Conservation (phyloP, 2,113 vertebrate species). For the Suricata suricatta region DNA sequence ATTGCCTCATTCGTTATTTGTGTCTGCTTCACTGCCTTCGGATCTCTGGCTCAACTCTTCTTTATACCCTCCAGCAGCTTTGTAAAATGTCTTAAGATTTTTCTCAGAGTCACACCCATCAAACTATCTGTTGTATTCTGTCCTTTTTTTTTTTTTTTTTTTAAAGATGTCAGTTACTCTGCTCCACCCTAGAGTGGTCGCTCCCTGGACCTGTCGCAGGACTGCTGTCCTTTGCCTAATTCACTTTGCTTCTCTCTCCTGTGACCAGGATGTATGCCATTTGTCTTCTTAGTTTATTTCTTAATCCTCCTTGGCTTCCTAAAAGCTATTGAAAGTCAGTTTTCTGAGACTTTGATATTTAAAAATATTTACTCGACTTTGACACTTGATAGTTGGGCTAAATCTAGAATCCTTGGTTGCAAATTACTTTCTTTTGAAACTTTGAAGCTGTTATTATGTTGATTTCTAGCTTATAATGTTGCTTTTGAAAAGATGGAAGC, state of each 20-base stretch:
- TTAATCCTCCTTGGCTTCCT: neutral
- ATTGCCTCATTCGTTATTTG: neutral
- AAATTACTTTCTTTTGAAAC: slow-evolving; percentile 8
- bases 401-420: neutral
- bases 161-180: too few relatives aligned
- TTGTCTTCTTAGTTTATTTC: neutral
- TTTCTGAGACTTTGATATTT: neutral
- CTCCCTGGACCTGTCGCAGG: neutral
- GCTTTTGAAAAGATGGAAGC: neutral
- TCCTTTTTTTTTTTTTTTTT: neutral
- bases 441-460: neutral
- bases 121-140: too few relatives aligned
- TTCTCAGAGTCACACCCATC: neutral
- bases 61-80: neutral
- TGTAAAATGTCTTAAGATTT: neutral
- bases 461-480: neutral
- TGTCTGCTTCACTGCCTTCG: neutral
- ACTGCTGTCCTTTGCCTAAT: neutral
- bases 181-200: fast-evolving
- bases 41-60: neutral
- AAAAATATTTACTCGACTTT: neutral
- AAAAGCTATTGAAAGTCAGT: neutral
- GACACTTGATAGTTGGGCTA: neutral
- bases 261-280: neutral
- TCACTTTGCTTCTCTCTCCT: neutral